A percentile compares a stretch with the other conserved stretches of the same genome.
Conservation (phyloP, 1,140 invertebrate species). For the Pseudomyrmex sp. region DNA sequence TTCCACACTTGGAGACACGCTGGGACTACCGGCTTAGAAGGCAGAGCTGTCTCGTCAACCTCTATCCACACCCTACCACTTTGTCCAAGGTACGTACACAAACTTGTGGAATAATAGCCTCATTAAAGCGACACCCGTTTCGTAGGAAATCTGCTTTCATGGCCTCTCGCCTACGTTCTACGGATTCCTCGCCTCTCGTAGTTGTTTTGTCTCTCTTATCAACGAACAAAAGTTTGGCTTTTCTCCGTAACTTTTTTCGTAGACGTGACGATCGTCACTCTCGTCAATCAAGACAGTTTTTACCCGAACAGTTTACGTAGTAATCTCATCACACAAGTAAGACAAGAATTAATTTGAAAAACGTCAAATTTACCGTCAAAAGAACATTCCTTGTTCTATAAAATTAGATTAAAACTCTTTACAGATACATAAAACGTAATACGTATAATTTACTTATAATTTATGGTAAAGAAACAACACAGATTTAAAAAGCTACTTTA, state of each 20-base stretch:
- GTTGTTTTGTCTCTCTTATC: conserved; percentile 6
- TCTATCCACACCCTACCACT: conserved; percentile 96
- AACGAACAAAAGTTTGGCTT: conserved; percentile 11
- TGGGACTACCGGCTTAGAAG: conserved; percentile 95
- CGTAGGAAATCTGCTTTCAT: conserved; percentile 49
- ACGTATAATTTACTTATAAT: no score
- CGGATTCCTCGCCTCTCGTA: conserved; percentile 20
- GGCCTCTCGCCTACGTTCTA: neutral
- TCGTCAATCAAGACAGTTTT: conserved; percentile 12
- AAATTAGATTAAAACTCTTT: conserved; percentile 6
- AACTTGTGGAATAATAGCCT: conserved; percentile 64
- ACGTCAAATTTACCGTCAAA: neutral
- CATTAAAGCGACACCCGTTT: conserved; percentile 32
- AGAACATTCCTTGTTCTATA: neutral
- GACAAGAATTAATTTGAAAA: neutral
- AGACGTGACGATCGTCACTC: conserved; percentile 6
- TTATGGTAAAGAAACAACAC: no score
- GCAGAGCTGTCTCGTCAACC: conserved; percentile 96
- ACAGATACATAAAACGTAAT: neutral
- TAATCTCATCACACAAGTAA: conserved; percentile 7
- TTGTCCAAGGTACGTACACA: conserved; percentile 91
- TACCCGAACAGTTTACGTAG: neutral
- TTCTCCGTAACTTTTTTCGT: neutral
- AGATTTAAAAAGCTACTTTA: neutral
- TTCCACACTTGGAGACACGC: conserved; percentile 97